Percentiles rank a stretch among this genome's conserved stretches.
Evolutionary conservation across 1,140 invertebrate species (phyloP).

Genomic region (Dufourea novaeangliae): DNA sequence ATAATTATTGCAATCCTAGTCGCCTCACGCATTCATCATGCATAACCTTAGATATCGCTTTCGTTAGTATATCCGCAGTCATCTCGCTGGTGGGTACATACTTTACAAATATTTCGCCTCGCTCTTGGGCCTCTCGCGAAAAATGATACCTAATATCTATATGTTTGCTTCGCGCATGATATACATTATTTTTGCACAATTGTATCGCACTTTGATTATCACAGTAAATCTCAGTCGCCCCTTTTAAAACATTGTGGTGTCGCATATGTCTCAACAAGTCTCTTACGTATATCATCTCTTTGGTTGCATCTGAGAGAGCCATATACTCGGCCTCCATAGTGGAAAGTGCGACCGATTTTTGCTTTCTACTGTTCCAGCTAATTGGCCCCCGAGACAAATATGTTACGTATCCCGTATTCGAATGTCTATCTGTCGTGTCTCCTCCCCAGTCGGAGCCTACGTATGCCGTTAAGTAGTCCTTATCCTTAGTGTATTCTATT

Average conservation of each 20-base stretch:
- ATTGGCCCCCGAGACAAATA: constrained; percentile 44
- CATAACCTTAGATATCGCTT: too few species aligned
- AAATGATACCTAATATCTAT: constrained; percentile 19
- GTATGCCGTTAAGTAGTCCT: neutral
- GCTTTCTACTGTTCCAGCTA: too few species aligned
- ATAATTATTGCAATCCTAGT: neutral
- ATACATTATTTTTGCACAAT: too few species aligned
- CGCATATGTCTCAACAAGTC: neutral
- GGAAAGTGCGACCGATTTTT: too few species aligned
- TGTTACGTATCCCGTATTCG: constrained; percentile 59
- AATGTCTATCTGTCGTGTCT: constrained; percentile 60
- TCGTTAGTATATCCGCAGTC: too few species aligned
- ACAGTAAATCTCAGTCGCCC: too few species aligned
- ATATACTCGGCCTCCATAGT: too few species aligned
- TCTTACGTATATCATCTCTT: neutral
- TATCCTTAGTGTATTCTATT: constrained; percentile 3
- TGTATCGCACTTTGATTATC: too few species aligned
- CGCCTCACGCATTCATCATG: too few species aligned
- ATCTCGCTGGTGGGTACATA: too few species aligned
- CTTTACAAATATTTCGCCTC: neutral
- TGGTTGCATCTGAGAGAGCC: too few species aligned
- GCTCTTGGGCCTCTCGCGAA: neutral
- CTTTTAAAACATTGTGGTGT: constrained; percentile 45
- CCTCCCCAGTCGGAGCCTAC: constrained; percentile 76
- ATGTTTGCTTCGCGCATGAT: constrained; percentile 22